Conservation (phyloP, 2,797 vertebrate species). For the Diglossa cyanea region DNA sequence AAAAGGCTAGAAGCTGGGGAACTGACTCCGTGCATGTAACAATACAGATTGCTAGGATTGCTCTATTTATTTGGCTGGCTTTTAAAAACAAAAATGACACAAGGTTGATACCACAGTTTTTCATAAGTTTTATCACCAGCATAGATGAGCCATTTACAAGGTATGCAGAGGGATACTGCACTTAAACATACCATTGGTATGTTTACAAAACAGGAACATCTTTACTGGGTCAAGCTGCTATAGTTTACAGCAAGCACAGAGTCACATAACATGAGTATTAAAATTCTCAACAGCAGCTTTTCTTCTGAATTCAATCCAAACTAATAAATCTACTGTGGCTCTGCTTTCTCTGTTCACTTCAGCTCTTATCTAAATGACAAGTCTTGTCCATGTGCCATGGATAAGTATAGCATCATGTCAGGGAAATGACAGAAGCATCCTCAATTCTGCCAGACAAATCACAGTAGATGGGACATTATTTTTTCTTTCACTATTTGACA, state of each 20-base stretch:
- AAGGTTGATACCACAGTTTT: not conserved
- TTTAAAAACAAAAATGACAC: not conserved
- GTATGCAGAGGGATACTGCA: not conserved
- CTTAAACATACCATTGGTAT: not conserved
- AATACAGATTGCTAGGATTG: not conserved
- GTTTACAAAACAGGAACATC: not conserved
- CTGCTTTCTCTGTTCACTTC: not conserved
- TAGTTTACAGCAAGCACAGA: not conserved
- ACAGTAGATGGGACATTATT: conserved; percentile 7
- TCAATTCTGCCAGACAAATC: conserved; percentile 30
- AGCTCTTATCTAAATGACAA: not conserved
- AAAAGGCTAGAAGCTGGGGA: not conserved
- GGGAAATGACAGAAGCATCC: not conserved
- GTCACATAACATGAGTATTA: not conserved
- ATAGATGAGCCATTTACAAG: not conserved
- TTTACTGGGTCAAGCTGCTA: not conserved
- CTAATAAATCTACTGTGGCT: not conserved
- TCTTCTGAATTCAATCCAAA: not conserved
- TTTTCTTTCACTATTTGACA: not conserved
- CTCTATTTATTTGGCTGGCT: not conserved
- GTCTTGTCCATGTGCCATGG: not conserved
- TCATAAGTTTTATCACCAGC: not conserved
- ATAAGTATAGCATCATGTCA: not conserved
- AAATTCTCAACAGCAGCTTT: not conserved
- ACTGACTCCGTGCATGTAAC: not conserved